A percentile compares a stretch with the other conserved stretches of the same genome.
These are phyloP conservation scores for Cettia cetti DNA, from an alignment of 2,113 vertebrate species.

Conservation along the genomic window DNA sequence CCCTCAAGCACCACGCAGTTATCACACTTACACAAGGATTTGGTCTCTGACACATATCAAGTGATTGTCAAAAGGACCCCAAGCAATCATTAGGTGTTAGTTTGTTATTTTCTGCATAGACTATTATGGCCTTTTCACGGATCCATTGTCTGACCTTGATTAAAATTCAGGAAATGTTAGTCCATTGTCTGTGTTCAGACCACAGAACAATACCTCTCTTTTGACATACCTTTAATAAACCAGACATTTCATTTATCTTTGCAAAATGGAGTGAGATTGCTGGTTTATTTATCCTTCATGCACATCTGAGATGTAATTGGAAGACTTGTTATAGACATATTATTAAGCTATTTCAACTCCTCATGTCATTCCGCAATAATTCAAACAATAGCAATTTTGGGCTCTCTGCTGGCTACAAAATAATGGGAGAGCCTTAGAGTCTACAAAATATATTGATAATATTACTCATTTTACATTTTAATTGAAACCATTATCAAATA, in stretches of 20 bases:
- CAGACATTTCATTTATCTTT: constrained; percentile 6
- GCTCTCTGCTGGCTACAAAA: background rate
- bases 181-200: background rate
- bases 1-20: background rate
- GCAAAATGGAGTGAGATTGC: background rate
- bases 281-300: background rate
- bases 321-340: background rate
- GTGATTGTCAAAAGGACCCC: background rate
- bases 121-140: background rate
- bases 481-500: constrained; percentile 16
- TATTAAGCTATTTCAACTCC: constrained; percentile 24
- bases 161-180: background rate
- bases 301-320: constrained; percentile 13
- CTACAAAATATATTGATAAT: background rate
- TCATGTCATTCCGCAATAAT: background rate
- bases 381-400: background rate
- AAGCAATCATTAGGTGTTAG: background rate
- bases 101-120: background rate
- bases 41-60: background rate
- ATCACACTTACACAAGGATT: background rate
- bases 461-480: constrained; percentile 35
- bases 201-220: background rate
- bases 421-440: background rate
- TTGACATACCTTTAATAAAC: constrained; percentile 19
- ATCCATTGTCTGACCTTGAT: background rate